Evolutionary conservation across 2,888 invertebrate genomes (phyloP).

Genomic region (Rambutsinella grinnellia): DNA sequence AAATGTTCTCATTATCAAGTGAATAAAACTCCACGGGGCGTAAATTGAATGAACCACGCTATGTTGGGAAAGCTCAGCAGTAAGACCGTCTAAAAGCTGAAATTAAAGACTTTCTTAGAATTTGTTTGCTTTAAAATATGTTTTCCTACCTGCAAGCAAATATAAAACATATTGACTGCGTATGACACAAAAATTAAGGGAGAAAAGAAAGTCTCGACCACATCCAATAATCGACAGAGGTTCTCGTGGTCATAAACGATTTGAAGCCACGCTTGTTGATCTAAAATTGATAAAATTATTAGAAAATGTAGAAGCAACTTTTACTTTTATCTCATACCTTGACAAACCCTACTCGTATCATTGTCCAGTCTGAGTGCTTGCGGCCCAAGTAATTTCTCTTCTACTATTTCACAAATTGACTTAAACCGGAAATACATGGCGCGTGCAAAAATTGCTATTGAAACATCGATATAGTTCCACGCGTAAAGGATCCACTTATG

Average conservation of each 20-base stretch:
- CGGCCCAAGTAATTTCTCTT: constrained; percentile 12
- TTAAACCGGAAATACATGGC: constrained; percentile 53
- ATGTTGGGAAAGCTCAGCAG: constrained; percentile 20
- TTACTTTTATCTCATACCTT: constrained; percentile 1
- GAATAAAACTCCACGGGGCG: constrained; percentile 36
- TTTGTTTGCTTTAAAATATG: not conserved
- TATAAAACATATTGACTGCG: constrained; percentile 56
- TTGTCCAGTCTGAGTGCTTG: not conserved
- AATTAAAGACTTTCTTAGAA: constrained; percentile 4
- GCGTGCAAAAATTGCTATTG: constrained; percentile 42
- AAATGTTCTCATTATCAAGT: constrained; percentile 21
- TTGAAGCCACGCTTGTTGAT: constrained; percentile 49
- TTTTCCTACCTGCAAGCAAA: constrained; percentile 51
- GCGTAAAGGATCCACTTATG: constrained; percentile 51
- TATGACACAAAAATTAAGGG: constrained; percentile 58
- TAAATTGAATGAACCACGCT: constrained; percentile 25
- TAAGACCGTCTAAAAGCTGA: constrained; percentile 34
- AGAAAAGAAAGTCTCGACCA: constrained; percentile 52
- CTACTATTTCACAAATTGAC: constrained; percentile 28
- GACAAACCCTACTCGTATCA: constrained; percentile 15
- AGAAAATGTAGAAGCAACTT: not conserved
- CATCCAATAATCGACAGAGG: constrained; percentile 41
- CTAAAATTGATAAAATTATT: too few species aligned
- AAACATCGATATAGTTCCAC: constrained; percentile 52
- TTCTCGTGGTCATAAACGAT: constrained; percentile 48